Conservation (phyloP, 2,797 vertebrate species). For the Choloepus didactylus region DNA sequence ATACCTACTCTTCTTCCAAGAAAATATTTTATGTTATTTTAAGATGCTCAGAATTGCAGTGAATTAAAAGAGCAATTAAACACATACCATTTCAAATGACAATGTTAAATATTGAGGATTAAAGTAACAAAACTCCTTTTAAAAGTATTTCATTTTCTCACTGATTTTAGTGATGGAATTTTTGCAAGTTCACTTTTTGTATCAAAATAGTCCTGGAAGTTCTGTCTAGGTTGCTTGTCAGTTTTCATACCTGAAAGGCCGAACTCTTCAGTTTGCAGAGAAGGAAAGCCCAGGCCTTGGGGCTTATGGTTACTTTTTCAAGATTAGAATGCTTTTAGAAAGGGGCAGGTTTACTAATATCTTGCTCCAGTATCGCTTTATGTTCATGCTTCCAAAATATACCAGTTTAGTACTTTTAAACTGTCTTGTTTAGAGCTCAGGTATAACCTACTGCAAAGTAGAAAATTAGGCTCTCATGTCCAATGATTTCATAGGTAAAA, state of each 20-base stretch:
- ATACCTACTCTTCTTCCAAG: not conserved
- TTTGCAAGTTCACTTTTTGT: conserved; percentile 20
- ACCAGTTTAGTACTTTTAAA: conserved; percentile 27
- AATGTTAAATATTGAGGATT: not conserved
- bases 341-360: not conserved
- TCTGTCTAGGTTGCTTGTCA: not conserved
- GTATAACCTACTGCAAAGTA: conserved; percentile 5
- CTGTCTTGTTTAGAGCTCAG: not conserved
- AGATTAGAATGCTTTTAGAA: not conserved
- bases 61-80: not conserved
- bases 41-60: not conserved
- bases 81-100: not conserved
- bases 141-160: not conserved
- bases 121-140: not conserved
- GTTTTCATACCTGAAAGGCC: not conserved
- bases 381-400: not conserved
- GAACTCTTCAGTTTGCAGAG: not conserved
- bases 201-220: not conserved
- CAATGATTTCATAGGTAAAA: conserved; percentile 37
- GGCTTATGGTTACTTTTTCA: not conserved
- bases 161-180: conserved; percentile 7
- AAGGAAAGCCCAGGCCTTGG: not conserved
- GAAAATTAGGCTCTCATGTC: not conserved
- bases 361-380: not conserved
- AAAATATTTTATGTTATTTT: not conserved